Base-by-base conservation (phyloP, 2,113 vertebrate genomes). In the Ia io region DNA sequence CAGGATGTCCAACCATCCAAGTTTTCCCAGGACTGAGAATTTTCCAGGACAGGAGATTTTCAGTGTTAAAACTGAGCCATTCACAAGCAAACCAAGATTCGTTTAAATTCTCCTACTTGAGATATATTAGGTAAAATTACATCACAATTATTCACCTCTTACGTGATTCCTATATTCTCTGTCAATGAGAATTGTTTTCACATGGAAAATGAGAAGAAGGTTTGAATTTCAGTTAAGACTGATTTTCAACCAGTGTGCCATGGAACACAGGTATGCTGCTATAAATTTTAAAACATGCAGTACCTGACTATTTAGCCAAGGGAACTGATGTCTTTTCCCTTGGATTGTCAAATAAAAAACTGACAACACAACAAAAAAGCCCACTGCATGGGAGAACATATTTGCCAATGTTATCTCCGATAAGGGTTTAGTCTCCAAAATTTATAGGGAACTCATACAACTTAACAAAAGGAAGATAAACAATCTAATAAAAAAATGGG, bases 171-270 rank as follows among this genome's bases (percentile, higher is more conserved):
- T 91, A 0, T 73, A 18, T 88, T 91, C 11, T 87, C 85, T 53
- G 80, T 90, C 59, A 90, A 25, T 30, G 47, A 82, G 12, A 85
- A 89, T 44, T 70, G 42, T 76, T 92, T 90, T 86, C n/a, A 80
- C 42, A 8, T 8, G 16, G 73, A 82, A 94, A 92, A 42, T 14
- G 37, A 61, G 63, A 59, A n/a, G 4, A 56, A 56, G 4, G 35
- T 40, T 59, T 59, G 35, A 59, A 17, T 59, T 56, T 59, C n/a
- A 79, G 53, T 59, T 59, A 80, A 56, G 35, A 35, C 17, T 1
- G 9, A 76, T 76, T 49, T 49, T n/a, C 44, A n/a, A 6, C 30
- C 42, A 9, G 9, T 32, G 28, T 18, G 2, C 42, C 16, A 47
- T 76, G 42, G 71, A 25, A 74, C 28, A 47, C 14, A 17, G 25